A percentile compares a stretch with the other conserved stretches of the same genome.
These are phyloP conservation scores for Cephalopterus ornatus DNA, from an alignment of 2,113 vertebrate species.

Conservation along the genomic window DNA sequence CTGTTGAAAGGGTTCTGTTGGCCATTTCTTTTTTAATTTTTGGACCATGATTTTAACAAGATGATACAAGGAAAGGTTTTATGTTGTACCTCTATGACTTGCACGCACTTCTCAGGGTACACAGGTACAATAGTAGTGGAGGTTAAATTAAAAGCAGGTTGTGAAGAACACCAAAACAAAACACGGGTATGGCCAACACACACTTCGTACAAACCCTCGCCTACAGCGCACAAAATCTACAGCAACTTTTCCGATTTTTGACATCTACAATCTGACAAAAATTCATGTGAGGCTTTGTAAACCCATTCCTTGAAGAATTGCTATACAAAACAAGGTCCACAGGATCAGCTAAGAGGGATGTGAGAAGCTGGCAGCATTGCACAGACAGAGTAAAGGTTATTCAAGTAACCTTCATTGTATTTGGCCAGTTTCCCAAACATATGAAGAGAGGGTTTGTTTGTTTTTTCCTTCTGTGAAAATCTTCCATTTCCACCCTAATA, in stretches of 20 bases:
- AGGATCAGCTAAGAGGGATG: neutral
- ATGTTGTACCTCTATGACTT: neutral
- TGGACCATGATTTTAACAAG: neutral
- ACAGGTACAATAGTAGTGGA: neutral
- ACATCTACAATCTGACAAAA: neutral
- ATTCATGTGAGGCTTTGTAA: neutral
- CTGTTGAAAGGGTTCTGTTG: neutral
- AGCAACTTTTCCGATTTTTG: neutral
- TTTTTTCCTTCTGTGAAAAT: neutral
- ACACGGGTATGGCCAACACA: accelerated
- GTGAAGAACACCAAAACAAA: neutral
- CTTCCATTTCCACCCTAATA: neutral
- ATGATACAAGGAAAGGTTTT: neutral
- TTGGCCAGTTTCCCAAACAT: neutral
- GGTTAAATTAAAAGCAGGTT: neutral
- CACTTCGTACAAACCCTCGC: neutral
- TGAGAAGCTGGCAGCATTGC: neutral
- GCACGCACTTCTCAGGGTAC: neutral
- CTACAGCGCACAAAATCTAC: neutral
- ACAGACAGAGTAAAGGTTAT: neutral
- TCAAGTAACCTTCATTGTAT: neutral
- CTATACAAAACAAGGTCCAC: neutral
- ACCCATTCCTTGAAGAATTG: neutral
- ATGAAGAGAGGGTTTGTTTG: neutral
- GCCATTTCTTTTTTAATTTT: neutral